A percentile compares a stretch with the other conserved stretches of the same genome.
Evolutionary conservation across 1,140 invertebrate species (phyloP).

Genomic region (Melipona quadrifasciata): DNA sequence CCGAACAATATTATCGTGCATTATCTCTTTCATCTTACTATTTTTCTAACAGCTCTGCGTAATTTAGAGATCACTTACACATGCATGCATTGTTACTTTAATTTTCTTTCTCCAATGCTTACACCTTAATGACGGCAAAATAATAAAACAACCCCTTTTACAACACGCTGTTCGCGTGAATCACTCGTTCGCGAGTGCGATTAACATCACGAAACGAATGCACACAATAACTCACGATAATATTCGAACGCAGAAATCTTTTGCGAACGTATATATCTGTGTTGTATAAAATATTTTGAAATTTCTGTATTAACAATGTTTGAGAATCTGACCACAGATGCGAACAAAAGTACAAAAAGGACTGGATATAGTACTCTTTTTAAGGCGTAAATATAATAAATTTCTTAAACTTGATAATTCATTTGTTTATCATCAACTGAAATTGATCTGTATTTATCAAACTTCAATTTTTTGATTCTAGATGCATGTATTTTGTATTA

Average conservation of each 20-base stretch:
- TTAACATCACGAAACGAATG: slow-evolving; percentile 62
- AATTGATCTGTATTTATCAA: no score
- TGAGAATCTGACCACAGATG: no score
- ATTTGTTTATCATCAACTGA: no score
- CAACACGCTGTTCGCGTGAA: slow-evolving; percentile 61
- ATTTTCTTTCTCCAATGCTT: not conserved
- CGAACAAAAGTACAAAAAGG: no score
- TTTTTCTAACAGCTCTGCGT: not conserved
- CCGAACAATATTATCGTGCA: not conserved
- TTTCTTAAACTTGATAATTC: no score
- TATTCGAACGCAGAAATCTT: not conserved
- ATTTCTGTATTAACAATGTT: not conserved
- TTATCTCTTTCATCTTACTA: not conserved
- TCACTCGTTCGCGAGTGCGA: slow-evolving; percentile 49
- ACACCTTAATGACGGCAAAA: slow-evolving; percentile 44
- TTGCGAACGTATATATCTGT: not conserved
- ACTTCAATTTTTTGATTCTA: no score
- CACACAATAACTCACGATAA: not conserved
- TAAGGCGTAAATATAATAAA: no score
- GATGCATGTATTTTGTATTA: no score
- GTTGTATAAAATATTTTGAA: not conserved
- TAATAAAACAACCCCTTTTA: slow-evolving; percentile 43
- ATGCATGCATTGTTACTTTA: not conserved
- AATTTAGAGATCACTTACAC: not conserved
- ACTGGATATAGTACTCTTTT: no score